Evolutionary conservation across 2,113 vertebrate genomes (phyloP), one percentile per base, ranked within the genome.

Genomic region (Leucosticte australis): DNA sequence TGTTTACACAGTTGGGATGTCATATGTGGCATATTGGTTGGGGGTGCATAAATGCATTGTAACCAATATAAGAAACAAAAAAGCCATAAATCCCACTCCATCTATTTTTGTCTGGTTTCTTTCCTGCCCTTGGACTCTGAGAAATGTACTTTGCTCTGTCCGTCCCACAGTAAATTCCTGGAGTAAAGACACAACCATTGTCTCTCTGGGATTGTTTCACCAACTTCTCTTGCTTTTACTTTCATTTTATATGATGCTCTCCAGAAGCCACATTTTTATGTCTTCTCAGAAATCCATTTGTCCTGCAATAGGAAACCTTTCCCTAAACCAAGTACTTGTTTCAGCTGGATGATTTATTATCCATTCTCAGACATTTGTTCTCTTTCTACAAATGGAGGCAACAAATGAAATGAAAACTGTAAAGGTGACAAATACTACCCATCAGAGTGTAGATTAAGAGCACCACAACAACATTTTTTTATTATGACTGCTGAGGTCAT

Each of bases 41-140:
- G 10, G 26, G 12, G 19, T 65, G 33, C 57, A 35, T 35, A 33
- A 22, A 15, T 49, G 52, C 76, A 64, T 20, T 50, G 27, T 41
- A 75, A 63, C 42, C 30, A 63, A 87, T 71, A 93, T 52, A 90
- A 83, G 23, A 68, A 90, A 83, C 11, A 20, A 83, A 74, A 53
- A 15, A 42, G 0, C 1, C 16, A 41, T 31, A 55, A 75, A 59
- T 5, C 2, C 3, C 1, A 70, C 30, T 27, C 3, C 1, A 12
- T 52, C 26, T 60, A 6, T 18, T 82, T 63, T 87, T 47, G 31
- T 42, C 46, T 62, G 24, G 3, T 69, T 87, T 84, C 33, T 82
- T 56, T 24, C 37, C 17, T 69, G 60, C n/a, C n/a, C 30, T 69
- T 65, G 60, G 31, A 35, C 31, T 83, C 46, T 23, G 63, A 79